Conservation (phyloP, 2,888 invertebrate genomes). For the Clivina fossor region DNA sequence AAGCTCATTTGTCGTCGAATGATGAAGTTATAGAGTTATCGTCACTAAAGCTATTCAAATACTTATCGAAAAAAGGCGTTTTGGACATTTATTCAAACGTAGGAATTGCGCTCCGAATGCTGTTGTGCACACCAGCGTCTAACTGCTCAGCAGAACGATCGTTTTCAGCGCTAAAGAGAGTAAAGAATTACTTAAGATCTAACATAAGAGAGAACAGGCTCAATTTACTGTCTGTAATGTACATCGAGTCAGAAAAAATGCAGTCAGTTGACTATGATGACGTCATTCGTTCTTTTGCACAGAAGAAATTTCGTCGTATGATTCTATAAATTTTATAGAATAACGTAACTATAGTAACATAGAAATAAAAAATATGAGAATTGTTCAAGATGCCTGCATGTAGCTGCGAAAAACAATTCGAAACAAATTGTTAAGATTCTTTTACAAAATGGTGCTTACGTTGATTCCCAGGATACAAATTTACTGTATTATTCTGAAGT, state of each 20-base stretch:
- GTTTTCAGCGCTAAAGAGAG: slow-evolving; percentile 13
- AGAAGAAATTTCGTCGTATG: slow-evolving; percentile 15
- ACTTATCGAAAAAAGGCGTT: slow-evolving; percentile 22
- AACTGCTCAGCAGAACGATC: slow-evolving; percentile 13
- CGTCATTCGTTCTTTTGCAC: slow-evolving; percentile 16
- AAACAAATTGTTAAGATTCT: too few species aligned
- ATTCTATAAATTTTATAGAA: slow-evolving; percentile 8
- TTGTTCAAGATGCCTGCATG: too few species aligned
- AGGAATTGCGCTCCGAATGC: slow-evolving; percentile 20
- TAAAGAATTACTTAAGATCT: slow-evolving; percentile 16
- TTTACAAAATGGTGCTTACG: too few species aligned
- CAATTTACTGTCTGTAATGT: slow-evolving; percentile 19
- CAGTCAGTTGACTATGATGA: slow-evolving; percentile 22
- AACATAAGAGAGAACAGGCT: slow-evolving; percentile 20
- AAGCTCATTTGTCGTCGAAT: too few species aligned
- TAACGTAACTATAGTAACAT: slow-evolving; percentile 14
- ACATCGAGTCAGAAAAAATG: slow-evolving; percentile 17
- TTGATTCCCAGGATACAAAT: too few species aligned
- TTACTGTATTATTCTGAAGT: too few species aligned
- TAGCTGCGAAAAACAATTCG: too few species aligned
- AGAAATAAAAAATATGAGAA: too few species aligned
- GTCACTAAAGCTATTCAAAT: slow-evolving; percentile 27
- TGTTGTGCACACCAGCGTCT: slow-evolving; percentile 18
- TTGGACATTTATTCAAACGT: slow-evolving; percentile 16
- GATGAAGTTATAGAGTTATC: slow-evolving; percentile 25